Conservation (phyloP, 2,113 vertebrate species). For the Crotalus viridis region DNA sequence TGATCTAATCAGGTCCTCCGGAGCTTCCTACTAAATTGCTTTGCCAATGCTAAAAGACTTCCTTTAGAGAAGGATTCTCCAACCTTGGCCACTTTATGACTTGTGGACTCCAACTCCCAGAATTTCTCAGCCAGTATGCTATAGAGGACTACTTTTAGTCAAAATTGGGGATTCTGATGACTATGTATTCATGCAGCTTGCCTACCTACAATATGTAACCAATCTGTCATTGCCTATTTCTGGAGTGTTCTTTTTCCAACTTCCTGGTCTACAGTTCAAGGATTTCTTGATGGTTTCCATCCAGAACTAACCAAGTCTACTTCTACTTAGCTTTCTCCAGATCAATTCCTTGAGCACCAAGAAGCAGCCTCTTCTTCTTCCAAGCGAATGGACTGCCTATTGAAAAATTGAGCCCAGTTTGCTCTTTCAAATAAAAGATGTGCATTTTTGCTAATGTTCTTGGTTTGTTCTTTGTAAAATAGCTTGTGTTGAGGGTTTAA, state of each 20-base stretch:
- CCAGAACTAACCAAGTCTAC: background rate
- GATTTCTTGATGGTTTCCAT: background rate
- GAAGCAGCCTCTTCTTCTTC: background rate
- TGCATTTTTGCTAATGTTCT: background rate
- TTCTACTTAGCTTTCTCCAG: background rate
- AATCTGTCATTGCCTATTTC: background rate
- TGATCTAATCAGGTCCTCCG: background rate
- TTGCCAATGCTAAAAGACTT: too few relatives aligned
- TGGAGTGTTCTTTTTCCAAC: background rate
- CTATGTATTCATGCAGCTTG: background rate
- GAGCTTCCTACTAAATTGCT: background rate
- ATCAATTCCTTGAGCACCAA: background rate
- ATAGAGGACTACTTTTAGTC: background rate
- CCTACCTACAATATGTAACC: background rate
- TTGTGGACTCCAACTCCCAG: too few relatives aligned
- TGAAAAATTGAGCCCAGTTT: background rate
- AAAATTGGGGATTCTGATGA: background rate
- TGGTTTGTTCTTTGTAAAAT: too few relatives aligned
- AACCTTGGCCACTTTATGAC: too few relatives aligned
- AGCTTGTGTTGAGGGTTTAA: too few relatives aligned
- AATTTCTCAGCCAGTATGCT: too few relatives aligned
- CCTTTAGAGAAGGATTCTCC: too few relatives aligned
- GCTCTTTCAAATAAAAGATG: background rate
- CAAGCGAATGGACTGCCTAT: background rate
- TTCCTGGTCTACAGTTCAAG: background rate